phyloP scores from a whole-genome alignment of 2,797 vertebrate genomes.

The Etheostoma nigrum region DNA sequence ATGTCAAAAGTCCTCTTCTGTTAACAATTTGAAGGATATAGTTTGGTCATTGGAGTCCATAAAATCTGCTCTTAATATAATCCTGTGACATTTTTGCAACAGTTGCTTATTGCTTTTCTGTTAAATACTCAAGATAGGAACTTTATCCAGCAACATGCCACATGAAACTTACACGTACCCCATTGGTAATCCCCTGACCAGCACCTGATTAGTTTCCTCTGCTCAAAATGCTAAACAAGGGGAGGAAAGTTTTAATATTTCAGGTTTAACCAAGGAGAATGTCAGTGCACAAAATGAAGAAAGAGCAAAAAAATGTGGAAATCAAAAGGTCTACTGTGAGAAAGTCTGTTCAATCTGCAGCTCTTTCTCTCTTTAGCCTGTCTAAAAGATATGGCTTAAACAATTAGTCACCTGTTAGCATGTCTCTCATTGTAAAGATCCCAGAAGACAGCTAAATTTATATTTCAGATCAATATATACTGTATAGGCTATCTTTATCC shows the following conservation, averaged over 20 bases:
- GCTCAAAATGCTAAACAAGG: not conserved
- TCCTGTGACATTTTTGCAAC: not conserved
- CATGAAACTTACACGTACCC: not conserved
- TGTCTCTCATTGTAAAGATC: not conserved
- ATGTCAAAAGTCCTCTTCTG: not conserved
- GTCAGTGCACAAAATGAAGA: not conserved
- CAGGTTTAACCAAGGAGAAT: not conserved
- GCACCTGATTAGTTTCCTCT: not conserved
- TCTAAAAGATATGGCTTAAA: not conserved
- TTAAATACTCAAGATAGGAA: not conserved
- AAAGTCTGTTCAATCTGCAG: not conserved
- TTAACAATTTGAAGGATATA: not conserved
- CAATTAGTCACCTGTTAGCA: not conserved
- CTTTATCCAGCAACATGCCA: not conserved
- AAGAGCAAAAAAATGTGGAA: not conserved
- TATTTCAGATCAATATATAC: not conserved
- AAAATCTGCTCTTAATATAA: not conserved
- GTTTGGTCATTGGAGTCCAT: not conserved
- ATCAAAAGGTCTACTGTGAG: too few species aligned
- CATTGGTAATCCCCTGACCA: not conserved
- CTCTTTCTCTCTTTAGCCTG: not conserved
- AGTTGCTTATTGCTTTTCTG: not conserved
- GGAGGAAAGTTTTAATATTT: not conserved
- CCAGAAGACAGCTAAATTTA: not conserved
- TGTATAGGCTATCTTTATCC: not conserved